Base-by-base conservation (phyloP, 2,797 vertebrate species). In the Mormyrops boulengeri region DNA sequence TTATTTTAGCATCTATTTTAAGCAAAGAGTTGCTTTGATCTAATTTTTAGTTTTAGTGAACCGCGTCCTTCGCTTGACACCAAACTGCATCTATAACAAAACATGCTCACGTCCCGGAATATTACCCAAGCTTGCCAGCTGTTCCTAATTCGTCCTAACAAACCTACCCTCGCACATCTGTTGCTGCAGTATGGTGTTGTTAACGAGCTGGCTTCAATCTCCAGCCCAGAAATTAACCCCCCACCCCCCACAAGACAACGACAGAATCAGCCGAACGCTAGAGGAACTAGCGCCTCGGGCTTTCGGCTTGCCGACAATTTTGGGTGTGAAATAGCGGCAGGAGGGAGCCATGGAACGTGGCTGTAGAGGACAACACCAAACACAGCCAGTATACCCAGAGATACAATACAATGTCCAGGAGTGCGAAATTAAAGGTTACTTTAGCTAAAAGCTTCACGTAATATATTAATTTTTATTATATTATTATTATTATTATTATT, bases 161-260 rank as follows among this genome's bases (percentile, higher is more conserved):
- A 22, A 11, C 7, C 26, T 62, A n/a, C 12, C 62, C 88, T 49
- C 8, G 11, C 22, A 73, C 62, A 50, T 73, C n/a, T 30, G 85
- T 57, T 38, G 57, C 41, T 44, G 87, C 87, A 60, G 38, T 41
- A 47, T 26, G 87, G 57, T 22, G 57, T 47, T 88, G 19, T 14
- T 88, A 88, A 88, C 57, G 87, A 69, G 19, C 77, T 82, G 77
- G 77, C 77, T 82, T 82, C 77, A 82, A 82, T 22, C 77, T 82
- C 77, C 38, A 22, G 41, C 77, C 77, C 41, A 82, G 77, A 19
- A 82, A 82, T 82, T 82, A 82, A 47, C 38, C 77, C 73, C 77
- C 69, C 69, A 38, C 69, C 69, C 38, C 19, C 77, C 38, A n/a
- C 77, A 82, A 47, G 77, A 82, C 77, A 82, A 82, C 6, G 38